Base-by-base conservation (phyloP, 2,888 invertebrate genomes). In the Temnothorax rugatulus region DNA sequence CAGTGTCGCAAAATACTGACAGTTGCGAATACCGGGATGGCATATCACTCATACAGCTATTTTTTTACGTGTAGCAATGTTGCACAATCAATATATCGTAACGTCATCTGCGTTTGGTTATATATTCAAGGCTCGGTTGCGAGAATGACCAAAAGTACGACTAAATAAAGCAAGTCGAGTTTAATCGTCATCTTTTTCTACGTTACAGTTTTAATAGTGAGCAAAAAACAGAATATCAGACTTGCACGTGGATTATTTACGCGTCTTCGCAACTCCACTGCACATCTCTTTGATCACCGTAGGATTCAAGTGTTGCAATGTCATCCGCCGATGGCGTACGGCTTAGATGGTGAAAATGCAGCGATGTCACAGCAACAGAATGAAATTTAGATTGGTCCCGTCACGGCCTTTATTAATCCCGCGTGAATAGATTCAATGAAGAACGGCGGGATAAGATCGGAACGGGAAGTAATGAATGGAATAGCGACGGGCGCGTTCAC, bases 401-500 rank as follows among this genome's bases (percentile, higher is more conserved):
- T 87, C 90, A 71, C 29, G 47, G 66, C 66, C 21, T 69, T 81
- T 84, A 88, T 90, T 88, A 88, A 87, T 81, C 64, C 54, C 15
- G 50, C 57, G 79, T 83, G 90, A 87, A 90, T 88, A 87, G 90
- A 88, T 86, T 87, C 84, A 87, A 88, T 86, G 77, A 86, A 75
- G 83, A 5, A 50, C 4, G 41, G 38, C 38, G n/a, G 68, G 88
- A 88, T 86, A 88, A 88, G 83, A 85, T 90, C 90, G 83, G 25
- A 34, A 68, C 34, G n/a, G 4, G 77, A 61, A 83, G 82, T 81
- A 84, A 85, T 86, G 89, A 89, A 89, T 88, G 86, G 83, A 82
- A 89, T 86, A 87, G 82, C 75, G 34, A 85, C 66, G 54, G 34
- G 9, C 63, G 52, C 59, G 66, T 38, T 71, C 34, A 29, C 52